These are phyloP conservation scores for Amia ocellicauda DNA, from an alignment of 2,113 vertebrate species.

Conservation along the genomic window DNA sequence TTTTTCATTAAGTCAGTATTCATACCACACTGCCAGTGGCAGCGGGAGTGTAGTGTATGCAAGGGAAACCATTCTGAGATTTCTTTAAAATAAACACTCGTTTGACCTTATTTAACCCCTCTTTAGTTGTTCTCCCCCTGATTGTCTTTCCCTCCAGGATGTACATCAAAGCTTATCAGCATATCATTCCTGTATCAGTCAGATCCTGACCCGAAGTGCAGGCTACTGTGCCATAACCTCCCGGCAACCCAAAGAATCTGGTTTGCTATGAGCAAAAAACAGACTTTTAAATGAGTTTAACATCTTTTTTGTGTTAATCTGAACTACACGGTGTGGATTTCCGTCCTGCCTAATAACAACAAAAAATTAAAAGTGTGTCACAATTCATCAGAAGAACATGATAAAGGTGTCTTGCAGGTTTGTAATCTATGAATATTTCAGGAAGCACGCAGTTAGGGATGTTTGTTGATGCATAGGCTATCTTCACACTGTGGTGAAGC, in stretches of 20 bases:
- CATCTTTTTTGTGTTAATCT: too few species aligned
- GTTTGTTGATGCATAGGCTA: background rate
- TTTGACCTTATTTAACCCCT: constrained; percentile 51
- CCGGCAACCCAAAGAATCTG: too few species aligned
- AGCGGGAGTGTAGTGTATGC: too few species aligned
- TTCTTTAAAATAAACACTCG: too few species aligned
- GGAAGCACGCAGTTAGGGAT: background rate
- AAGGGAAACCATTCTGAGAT: too few species aligned
- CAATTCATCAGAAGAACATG: background rate
- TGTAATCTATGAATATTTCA: constrained; percentile 4
- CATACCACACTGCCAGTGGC: too few species aligned
- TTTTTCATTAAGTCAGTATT: too few species aligned
- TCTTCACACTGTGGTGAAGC: constrained; percentile 17
- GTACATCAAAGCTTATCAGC: constrained; percentile 37
- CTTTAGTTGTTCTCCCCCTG: constrained; percentile 19
- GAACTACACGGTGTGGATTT: too few species aligned
- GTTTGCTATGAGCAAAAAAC: too few species aligned
- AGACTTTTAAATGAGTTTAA: too few species aligned
- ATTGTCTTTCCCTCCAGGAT: constrained; percentile 33
- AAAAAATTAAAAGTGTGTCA: background rate
- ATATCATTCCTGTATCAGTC: constrained; percentile 1
- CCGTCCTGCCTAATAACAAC: background rate
- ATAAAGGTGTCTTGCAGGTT: background rate
- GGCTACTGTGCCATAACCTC: too few species aligned
- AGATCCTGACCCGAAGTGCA: too few species aligned